These are phyloP conservation scores for Gila robusta DNA, from an alignment of 2,797 vertebrate genomes.

Conservation along the genomic window DNA sequence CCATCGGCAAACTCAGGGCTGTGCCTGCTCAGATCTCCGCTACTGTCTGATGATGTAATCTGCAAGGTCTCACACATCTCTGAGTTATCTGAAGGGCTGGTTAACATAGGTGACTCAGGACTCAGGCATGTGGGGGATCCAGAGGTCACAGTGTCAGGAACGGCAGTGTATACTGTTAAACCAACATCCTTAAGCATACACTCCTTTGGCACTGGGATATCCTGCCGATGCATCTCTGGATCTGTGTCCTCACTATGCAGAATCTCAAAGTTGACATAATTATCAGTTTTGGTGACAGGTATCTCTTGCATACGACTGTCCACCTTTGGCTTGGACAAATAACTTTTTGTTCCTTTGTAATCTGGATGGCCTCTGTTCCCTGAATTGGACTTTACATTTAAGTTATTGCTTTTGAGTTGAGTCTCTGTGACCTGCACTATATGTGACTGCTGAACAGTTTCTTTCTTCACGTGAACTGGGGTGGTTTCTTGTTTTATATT, in stretches of 20 bases:
- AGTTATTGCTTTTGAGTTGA: constrained; percentile 67
- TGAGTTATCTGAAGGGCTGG: constrained; percentile 69
- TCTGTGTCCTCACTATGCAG: constrained; percentile 62
- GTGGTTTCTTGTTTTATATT: constrained; percentile 56
- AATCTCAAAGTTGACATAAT: constrained; percentile 57
- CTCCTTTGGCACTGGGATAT: constrained; percentile 82
- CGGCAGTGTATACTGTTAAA: constrained; percentile 77
- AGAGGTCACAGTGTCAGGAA: constrained; percentile 73
- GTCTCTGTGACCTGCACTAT: constrained; percentile 58
- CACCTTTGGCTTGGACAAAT: constrained; percentile 67
- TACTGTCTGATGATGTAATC: constrained; percentile 65
- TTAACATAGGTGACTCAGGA: constrained; percentile 76
- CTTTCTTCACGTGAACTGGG: constrained; percentile 68
- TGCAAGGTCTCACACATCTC: constrained; percentile 67
- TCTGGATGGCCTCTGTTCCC: constrained; percentile 72
- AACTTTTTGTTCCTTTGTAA: constrained; percentile 64
- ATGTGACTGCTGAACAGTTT: constrained; percentile 59
- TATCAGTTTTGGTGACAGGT: constrained; percentile 56
- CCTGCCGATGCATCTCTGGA: constrained; percentile 69
- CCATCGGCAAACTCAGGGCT: constrained; percentile 54
- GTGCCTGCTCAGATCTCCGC: constrained; percentile 58
- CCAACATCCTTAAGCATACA: constrained; percentile 81
- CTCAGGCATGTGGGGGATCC: constrained; percentile 72
- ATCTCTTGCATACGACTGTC: constrained; percentile 65
- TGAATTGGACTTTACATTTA: constrained; percentile 70